Evolutionary conservation across 2,888 invertebrate genomes (phyloP), one percentile per base, ranked within the genome.

Genomic region (Synergus laeviventris): DNA sequence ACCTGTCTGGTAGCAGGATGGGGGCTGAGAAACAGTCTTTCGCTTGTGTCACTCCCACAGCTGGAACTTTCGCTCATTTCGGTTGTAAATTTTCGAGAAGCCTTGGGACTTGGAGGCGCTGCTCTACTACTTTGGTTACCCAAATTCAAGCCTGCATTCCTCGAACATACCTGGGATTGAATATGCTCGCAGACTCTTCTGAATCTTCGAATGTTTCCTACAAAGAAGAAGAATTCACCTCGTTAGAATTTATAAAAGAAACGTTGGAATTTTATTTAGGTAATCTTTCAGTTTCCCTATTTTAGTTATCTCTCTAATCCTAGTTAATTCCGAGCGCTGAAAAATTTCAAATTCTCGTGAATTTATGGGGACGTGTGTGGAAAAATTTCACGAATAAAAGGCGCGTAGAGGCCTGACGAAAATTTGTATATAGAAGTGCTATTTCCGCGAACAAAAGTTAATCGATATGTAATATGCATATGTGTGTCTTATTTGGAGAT

Each of bases 121-220:
- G 86, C 91, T 88, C 89, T 86, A 81, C 87, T 88, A 81, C 87
- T 88, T 45, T 90, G 88, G 14, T 87, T 85, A 12, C 88, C 84
- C n/a, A 89, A 79, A 76, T 84, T 87, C 42, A 89, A 73, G 24
- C 88, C 86, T n/a, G 85, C 84, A 78, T 87, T 88, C 80, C 93
- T 91, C 66, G 92, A 92, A 84, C 93, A 92, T 64, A 96, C 95
- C 83, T 97, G 97, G 45, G 96, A 94, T 90, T 99, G 98, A 83
- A 99, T 97, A 91, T 98, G 97, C 90, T 99, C 99, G 92, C 98
- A 98, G 83, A 99, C 97, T 86, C 98, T 94, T 76, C 98, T 94
- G 92, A 99, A 99, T 80, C 99, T 94, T 76, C 98, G 94, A 85
- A 98, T 97, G 90, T 98, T 98, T 79, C 98, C 98, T 97, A 91